Evolutionary conservation across 2,888 invertebrate species (phyloP).

Genomic region (Heliconius erato): DNA sequence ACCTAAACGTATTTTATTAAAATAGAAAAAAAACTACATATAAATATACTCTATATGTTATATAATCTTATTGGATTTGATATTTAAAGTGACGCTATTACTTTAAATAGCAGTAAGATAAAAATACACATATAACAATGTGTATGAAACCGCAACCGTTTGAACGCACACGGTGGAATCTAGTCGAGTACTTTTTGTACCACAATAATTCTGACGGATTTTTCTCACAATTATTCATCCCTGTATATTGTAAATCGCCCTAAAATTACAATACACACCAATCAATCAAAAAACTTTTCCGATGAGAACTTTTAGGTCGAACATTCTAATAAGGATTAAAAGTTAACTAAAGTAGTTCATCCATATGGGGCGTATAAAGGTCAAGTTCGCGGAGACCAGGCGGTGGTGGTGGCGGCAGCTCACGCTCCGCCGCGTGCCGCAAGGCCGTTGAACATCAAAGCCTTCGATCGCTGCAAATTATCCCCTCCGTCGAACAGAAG

Average conservation of each 20-base stretch:
- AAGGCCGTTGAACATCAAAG: constrained; percentile 83
- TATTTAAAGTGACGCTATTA: too few relatives aligned
- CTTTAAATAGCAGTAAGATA: too few relatives aligned
- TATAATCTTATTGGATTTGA: too few relatives aligned
- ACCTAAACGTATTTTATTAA: too few relatives aligned
- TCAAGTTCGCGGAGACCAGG: constrained; percentile 71
- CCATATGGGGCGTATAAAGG: constrained; percentile 65
- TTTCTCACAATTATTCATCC: too few relatives aligned
- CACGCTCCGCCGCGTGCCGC: constrained; percentile 69
- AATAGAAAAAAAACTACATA: too few relatives aligned
- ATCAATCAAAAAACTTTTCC: neutral
- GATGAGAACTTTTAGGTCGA: neutral
- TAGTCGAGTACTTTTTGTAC: too few relatives aligned
- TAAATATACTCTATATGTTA: too few relatives aligned
- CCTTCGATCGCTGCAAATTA: constrained; percentile 68
- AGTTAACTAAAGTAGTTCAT: constrained; percentile 22
- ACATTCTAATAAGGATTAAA: constrained; percentile 1
- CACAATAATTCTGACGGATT: too few relatives aligned
- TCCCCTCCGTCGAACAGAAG: constrained; percentile 73
- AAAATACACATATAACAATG: too few relatives aligned
- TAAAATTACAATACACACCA: neutral
- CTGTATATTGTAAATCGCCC: neutral
- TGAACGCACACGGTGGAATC: too few relatives aligned
- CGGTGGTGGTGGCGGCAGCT: constrained; percentile 47
- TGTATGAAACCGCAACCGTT: too few relatives aligned